phyloP scores from a whole-genome alignment of 1,140 invertebrate species.

The Sycophila sp. region DNA sequence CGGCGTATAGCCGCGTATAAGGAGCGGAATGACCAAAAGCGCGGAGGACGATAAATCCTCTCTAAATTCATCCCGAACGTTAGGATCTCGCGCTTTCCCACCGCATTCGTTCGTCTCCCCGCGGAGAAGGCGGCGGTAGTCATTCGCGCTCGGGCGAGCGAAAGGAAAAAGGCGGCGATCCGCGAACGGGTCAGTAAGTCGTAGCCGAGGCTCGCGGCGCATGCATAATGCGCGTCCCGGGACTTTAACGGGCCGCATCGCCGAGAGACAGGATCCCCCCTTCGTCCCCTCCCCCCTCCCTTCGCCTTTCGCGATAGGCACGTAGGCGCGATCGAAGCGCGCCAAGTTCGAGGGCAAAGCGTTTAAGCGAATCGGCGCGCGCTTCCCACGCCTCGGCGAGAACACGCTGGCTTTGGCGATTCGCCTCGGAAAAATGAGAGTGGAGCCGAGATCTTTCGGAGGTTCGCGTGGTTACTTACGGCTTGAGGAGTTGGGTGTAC shows the following conservation, averaged over 20 bases:
- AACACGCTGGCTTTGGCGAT: not conserved
- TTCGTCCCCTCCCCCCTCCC: too few relatives aligned
- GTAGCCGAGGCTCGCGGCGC: not conserved
- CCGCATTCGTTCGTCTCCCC: too few relatives aligned
- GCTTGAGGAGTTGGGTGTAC: too few relatives aligned
- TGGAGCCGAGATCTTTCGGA: not conserved
- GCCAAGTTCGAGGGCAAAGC: conserved; percentile 35
- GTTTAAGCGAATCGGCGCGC: conserved; percentile 29
- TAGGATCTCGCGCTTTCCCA: too few relatives aligned
- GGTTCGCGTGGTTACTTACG: not conserved
- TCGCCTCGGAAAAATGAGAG: not conserved
- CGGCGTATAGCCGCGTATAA: not conserved
- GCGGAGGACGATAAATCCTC: not conserved
- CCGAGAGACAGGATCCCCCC: not conserved
- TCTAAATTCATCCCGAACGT: too few relatives aligned
- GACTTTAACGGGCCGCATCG: not conserved
- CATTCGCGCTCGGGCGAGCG: not conserved
- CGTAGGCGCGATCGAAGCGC: not conserved
- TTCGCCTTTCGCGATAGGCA: too few relatives aligned
- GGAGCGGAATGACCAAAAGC: not conserved
- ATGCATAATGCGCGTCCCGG: not conserved
- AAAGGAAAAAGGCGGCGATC: not conserved
- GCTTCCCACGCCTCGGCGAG: conserved; percentile 21
- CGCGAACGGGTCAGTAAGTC: not conserved
- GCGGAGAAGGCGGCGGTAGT: too few relatives aligned